phyloP scores from a whole-genome alignment of 2,888 invertebrate genomes.

The Acleris holmiana region DNA sequence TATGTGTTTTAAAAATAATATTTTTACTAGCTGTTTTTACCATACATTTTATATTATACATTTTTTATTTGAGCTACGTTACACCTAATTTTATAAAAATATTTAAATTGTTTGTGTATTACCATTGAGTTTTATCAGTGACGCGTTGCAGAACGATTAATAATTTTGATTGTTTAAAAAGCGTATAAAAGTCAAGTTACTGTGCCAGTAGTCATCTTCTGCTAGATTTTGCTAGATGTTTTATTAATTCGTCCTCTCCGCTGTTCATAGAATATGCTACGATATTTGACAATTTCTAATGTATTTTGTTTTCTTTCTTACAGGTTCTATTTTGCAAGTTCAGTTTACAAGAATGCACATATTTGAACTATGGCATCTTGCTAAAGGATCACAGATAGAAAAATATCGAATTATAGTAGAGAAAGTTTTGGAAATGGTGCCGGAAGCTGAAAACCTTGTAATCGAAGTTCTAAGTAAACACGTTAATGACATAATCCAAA shows the following conservation, averaged over 20 bases:
- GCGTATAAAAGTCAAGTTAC: neutral
- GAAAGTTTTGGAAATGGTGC: neutral
- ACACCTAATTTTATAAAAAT: no score
- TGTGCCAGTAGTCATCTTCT: neutral
- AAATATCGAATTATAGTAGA: neutral
- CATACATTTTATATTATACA: neutral
- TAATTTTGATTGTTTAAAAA: neutral
- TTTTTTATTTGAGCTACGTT: neutral
- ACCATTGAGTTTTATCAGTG: no score
- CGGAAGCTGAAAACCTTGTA: neutral
- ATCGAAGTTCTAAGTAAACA: neutral
- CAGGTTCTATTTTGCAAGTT: slow-evolving; percentile 2
- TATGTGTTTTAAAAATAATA: neutral
- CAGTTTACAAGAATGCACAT: slow-evolving; percentile 1
- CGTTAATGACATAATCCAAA: neutral
- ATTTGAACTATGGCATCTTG: neutral
- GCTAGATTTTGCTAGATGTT: neutral
- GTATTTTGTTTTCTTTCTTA: neutral
- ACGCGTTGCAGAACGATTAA: neutral
- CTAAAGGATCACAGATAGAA: neutral
- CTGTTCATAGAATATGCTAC: neutral
- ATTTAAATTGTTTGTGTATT: no score
- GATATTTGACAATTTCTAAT: neutral
- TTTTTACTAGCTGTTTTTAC: neutral
- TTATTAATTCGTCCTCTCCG: slow-evolving; percentile 1